Evolutionary conservation across 2,113 vertebrate species (phyloP), one percentile per base, ranked within the genome.

Genomic region (Noctilio leporinus): DNA sequence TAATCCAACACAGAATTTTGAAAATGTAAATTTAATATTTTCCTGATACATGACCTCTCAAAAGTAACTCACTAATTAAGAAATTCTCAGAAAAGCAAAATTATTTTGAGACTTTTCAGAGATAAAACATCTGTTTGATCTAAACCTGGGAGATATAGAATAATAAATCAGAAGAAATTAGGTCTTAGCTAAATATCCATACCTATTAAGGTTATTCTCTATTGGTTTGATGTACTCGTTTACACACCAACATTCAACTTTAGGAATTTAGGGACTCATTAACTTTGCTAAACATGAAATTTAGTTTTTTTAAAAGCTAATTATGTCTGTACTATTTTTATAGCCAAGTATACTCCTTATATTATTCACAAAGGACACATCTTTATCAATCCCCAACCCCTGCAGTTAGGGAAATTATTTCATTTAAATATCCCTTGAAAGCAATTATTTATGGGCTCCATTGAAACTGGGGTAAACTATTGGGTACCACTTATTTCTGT

Each of bases 301-400:
- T 95, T 78, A 69, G 92, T 0, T 43, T 87, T 90, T 86, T n/a
- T 16, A 1, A 86, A 86, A 95, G 12, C 85, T 95, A 97, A 95
- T 97, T 97, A 96, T 95, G 93, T 94, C 84, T 86, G 91, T 76
- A 76, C 96, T 97, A 96, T 92, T 97, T 97, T 97, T 95, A 88
- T 65, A 95, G 80, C 43, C 26, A 93, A 55, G 51, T 59, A 47
- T 15, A 94, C 5, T 72, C 35, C 67, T 88, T 55, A 64, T 53
- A 40, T 89, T 90, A 95, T 6, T 93, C 95, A 86, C 81, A 95
- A 92, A 96, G 94, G 97, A 93, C 57, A 89, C 45, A 75, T 89
- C 57, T 91, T 85, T 70, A 83, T 40, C 53, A 83, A 62, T 35
- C 35, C 45, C 22, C 57, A 92, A n/a, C 28, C 49, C 77, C 49